A percentile compares a stretch with the other conserved stretches of the same genome.
phyloP scores from a whole-genome alignment of 2,888 invertebrate species.

The Chironomus riparius region DNA sequence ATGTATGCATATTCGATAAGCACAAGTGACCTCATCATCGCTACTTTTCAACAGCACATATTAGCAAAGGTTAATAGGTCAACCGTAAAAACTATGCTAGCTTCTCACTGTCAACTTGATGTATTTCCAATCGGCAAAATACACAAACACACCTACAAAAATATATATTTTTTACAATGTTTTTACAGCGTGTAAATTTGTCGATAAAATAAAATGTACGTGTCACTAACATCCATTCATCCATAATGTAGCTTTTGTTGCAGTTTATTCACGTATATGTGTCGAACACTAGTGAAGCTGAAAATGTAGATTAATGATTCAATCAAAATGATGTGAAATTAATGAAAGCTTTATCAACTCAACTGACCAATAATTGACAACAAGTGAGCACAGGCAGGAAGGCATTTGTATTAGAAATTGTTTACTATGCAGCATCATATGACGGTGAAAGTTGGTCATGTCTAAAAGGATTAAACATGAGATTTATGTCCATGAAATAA shows the following conservation, averaged over 20 bases:
- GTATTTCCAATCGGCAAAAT: not conserved
- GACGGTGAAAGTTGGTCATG: not conserved
- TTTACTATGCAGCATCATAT: not conserved
- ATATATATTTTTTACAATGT: too few species aligned
- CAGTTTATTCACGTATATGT: too few species aligned
- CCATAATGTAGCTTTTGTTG: too few species aligned
- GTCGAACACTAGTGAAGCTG: too few species aligned
- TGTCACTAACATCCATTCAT: too few species aligned
- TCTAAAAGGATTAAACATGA: not conserved
- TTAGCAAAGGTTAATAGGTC: slow-evolving; percentile 1
- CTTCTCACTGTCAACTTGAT: not conserved
- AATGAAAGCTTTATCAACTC: not conserved
- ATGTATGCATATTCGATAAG: too few species aligned
- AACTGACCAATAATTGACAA: not conserved
- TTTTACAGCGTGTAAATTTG: too few species aligned
- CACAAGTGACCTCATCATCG: too few species aligned
- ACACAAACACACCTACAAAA: not conserved
- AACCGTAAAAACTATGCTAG: not conserved
- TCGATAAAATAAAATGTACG: too few species aligned
- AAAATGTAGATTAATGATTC: not conserved
- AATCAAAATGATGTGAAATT: not conserved
- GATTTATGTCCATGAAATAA: not conserved
- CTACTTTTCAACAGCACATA: too few species aligned
- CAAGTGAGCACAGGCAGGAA: not conserved
- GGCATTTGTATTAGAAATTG: not conserved